Base-by-base conservation (phyloP, 2,797 vertebrate genomes). In the Rachycentron canadum region DNA sequence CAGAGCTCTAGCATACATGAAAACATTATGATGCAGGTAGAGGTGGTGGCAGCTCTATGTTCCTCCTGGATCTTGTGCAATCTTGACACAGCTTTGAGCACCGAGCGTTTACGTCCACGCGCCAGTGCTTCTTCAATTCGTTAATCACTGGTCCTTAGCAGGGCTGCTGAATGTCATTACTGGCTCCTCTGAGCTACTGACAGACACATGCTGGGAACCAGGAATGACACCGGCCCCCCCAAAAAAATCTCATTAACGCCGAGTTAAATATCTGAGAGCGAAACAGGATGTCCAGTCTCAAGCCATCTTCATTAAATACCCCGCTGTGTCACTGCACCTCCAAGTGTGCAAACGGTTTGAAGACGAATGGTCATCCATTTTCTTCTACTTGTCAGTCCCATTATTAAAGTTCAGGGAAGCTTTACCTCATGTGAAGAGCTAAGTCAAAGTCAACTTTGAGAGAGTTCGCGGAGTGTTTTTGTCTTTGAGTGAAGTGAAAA, bases 141-240 rank as follows among this genome's bases (percentile, higher is more conserved):
- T 79, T 91, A 91, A 92, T 89, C 79, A 68, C 34, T 19, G 40
- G 81, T 89, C 89, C 89, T 91, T 91, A 87, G 83, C 63, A 1
- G 76, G 76, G 74, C 78, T 30, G 78, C 88, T 83, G 84, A 90
- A 92, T 91, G 87, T 86, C 91, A 92, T 92, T 90, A 89, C 76
- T 8, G 50, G 73, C 78, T 86, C 82, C 71, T 88, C 73, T 73
- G 85, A 84, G 69, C 55, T 71, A 38, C 75, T 85, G 84, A 90
- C 78, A 75, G 86, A 86, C 85, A 84, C 89, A 88, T 86, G 88
- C 90, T 88, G 90, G 82, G 86, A 45, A 78, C 61, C 55, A 58
- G 61, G 79, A 87, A 82, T 85, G 87, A 88, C 86, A 86, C 7
- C 1, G 62, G 45, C 28, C 41, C 30, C 43, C 28, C 41, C 30